Evolutionary conservation across 2,113 vertebrate species (phyloP).

Genomic region (Hippocampus comes): DNA sequence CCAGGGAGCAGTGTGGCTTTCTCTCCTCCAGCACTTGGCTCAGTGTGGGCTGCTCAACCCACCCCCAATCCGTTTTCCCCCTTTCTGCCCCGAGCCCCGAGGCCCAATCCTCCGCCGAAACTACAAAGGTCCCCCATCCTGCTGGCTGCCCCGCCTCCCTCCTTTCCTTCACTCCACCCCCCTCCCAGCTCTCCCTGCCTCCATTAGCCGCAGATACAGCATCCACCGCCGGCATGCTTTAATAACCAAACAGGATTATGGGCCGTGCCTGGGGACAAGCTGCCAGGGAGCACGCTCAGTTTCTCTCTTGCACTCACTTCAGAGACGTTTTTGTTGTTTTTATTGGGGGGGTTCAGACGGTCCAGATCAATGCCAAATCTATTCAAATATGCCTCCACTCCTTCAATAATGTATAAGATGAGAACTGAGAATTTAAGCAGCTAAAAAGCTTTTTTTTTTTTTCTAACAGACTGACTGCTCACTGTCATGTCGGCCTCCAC

Average conservation of each 20-base stretch:
- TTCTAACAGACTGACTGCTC: neutral
- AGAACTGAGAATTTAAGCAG: slow-evolving; percentile 48
- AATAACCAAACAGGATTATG: slow-evolving; percentile 83
- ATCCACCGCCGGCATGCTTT: slow-evolving; percentile 76
- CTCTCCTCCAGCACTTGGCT: slow-evolving; percentile 73
- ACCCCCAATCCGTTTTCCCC: slow-evolving; percentile 34
- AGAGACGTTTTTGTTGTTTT: slow-evolving; percentile 58
- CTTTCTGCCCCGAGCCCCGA: slow-evolving; percentile 53
- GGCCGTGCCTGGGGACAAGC: slow-evolving; percentile 71
- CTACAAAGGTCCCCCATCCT: slow-evolving; percentile 77
- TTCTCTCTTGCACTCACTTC: slow-evolving; percentile 60
- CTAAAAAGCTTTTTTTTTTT: neutral
- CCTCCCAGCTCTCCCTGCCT: slow-evolving; percentile 64
- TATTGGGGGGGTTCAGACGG: slow-evolving; percentile 44
- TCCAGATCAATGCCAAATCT: slow-evolving; percentile 61
- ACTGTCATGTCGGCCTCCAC: neutral
- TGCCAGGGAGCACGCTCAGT: slow-evolving; percentile 65
- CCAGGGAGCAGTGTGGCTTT: slow-evolving; percentile 68
- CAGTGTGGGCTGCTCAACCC: slow-evolving; percentile 58
- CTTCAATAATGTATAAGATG: slow-evolving; percentile 49
- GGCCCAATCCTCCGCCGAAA: slow-evolving; percentile 72
- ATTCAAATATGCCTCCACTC: slow-evolving; percentile 48
- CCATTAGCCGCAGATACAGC: slow-evolving; percentile 77
- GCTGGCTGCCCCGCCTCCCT: slow-evolving; percentile 65
- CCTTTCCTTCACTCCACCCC: slow-evolving; percentile 55